A percentile compares a stretch with the other conserved stretches of the same genome.
These are phyloP conservation scores for Bagarius yarrelli DNA, from an alignment of 2,113 vertebrate species.

Conservation along the genomic window DNA sequence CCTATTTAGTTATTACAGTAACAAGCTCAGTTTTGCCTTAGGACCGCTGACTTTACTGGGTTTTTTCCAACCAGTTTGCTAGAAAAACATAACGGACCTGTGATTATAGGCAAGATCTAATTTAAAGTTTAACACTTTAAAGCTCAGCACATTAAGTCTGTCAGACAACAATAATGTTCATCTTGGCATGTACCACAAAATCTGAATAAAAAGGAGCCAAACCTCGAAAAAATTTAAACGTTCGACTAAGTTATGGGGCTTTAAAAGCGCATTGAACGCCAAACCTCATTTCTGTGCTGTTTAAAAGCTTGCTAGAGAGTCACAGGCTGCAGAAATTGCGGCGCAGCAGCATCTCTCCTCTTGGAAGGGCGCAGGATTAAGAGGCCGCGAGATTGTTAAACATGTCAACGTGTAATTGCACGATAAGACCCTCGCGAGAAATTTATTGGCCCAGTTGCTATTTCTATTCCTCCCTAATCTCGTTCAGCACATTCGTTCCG, in stretches of 20 bases:
- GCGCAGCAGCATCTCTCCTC: conserved; percentile 84
- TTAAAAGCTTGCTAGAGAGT: conserved; percentile 58
- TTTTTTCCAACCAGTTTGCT: conserved; percentile 2
- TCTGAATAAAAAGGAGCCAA: conserved; percentile 1
- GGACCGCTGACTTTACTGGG: background rate
- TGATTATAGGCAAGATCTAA: conserved; percentile 6
- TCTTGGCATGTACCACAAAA: conserved; percentile 8
- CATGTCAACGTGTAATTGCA: conserved; percentile 99
- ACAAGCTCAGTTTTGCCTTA: background rate
- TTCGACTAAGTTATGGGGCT: conserved; percentile 44
- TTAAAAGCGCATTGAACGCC: conserved; percentile 67
- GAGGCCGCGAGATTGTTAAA: conserved; percentile 99
- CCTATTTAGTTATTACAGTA: background rate
- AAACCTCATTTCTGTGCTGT: conserved; percentile 57
- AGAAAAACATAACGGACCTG: background rate
- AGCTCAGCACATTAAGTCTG: conserved; percentile 4
- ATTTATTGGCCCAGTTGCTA: conserved; percentile 99
- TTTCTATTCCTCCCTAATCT: conserved; percentile 99
- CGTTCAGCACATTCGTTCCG: conserved; percentile 97
- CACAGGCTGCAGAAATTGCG: conserved; percentile 78
- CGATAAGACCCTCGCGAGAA: conserved; percentile 99
- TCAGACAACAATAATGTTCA: background rate
- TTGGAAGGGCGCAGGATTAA: conserved; percentile 98
- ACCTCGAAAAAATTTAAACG: conserved; percentile 41
- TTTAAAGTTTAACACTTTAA: conserved; percentile 12